phyloP scores from a whole-genome alignment of 1,140 invertebrate species.

The Rhopalosiphum maidis region DNA sequence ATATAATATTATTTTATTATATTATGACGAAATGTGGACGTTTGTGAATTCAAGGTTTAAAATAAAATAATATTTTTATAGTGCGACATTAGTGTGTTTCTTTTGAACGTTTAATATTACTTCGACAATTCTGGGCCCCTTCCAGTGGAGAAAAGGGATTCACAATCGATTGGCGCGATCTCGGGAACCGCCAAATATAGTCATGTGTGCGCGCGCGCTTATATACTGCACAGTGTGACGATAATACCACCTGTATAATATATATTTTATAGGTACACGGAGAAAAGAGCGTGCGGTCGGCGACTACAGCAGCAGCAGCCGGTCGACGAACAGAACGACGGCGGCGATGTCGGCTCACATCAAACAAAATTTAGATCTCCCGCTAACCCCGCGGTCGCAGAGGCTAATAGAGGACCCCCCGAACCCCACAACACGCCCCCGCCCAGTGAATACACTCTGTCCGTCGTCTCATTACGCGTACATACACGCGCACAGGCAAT shows the following conservation, averaged over 20 bases:
- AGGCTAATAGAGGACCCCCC: constrained; percentile 47
- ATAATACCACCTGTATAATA: neutral
- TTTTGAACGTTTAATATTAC: neutral
- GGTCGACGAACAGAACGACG: constrained; percentile 30
- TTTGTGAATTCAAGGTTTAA: neutral
- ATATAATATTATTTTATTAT: neutral
- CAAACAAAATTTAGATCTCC: constrained; percentile 50
- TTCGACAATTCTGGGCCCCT: neutral
- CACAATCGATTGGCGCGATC: neutral
- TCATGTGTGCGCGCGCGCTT: neutral
- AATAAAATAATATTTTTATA: too few species aligned
- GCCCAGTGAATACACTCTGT: neutral
- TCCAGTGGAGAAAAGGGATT: neutral
- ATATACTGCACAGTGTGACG: neutral
- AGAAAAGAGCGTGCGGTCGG: constrained; percentile 38
- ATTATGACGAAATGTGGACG: neutral
- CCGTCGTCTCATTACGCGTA: constrained; percentile 9
- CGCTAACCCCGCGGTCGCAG: neutral
- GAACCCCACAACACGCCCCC: neutral
- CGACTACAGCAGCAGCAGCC: neutral
- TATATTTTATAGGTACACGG: neutral
- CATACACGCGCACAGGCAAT: neutral
- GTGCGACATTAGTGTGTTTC: too few species aligned
- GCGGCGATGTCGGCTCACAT: constrained; percentile 44
- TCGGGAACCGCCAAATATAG: neutral